phyloP scores from a whole-genome alignment of 92 coral and sea anemone genomes.

The Paramuricea clavata region DNA sequence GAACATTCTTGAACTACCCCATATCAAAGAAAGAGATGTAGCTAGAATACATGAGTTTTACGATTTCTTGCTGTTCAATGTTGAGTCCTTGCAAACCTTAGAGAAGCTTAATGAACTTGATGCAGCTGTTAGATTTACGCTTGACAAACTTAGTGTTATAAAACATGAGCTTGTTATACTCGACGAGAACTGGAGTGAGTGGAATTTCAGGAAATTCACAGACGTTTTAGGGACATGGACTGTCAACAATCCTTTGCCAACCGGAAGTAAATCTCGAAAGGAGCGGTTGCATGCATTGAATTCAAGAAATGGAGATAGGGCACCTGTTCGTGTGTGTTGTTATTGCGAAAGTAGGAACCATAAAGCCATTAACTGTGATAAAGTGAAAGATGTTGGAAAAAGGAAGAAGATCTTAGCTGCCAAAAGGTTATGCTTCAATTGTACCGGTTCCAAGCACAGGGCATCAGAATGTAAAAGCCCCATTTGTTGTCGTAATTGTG shows the following conservation, averaged over 20 bases:
- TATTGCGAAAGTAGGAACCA: not conserved
- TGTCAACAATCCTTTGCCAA: not conserved
- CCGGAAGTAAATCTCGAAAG: not conserved
- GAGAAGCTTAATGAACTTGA: not conserved
- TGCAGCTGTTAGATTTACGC: not conserved
- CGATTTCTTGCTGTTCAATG: not conserved
- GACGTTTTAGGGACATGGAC: not conserved
- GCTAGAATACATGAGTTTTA: not conserved
- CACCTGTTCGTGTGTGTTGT: not conserved
- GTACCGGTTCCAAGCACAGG: not conserved
- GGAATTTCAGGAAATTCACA: not conserved
- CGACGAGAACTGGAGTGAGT: not conserved
- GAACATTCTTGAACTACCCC: constrained; percentile 69
- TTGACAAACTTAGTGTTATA: not conserved
- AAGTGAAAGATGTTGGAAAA: not conserved
- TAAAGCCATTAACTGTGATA: not conserved
- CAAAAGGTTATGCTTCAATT: not conserved
- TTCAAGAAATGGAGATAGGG: not conserved
- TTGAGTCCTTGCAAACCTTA: not conserved
- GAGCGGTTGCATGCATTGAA: not conserved
- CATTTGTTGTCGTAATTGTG: not conserved
- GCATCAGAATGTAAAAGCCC: not conserved
- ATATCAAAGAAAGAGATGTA: constrained; percentile 7
- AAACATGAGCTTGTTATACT: not conserved
- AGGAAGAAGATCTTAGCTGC: not conserved